Evolutionary conservation across 2,797 vertebrate species (phyloP).

Genomic region (Pipistrellus pipistrellus): DNA sequence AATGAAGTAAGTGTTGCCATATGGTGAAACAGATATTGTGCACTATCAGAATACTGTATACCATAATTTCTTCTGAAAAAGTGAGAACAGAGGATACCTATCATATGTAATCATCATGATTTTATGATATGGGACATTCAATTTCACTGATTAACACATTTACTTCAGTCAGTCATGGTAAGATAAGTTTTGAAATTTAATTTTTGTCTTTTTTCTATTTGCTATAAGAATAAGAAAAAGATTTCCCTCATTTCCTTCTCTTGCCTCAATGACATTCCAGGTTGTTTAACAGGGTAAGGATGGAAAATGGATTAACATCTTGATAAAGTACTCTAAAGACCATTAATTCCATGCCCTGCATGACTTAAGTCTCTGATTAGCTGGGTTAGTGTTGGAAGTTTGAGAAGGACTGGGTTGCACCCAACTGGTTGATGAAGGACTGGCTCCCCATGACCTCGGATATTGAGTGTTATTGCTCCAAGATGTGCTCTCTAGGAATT

Average conservation of each 20-base stretch:
- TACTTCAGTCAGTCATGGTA: neutral
- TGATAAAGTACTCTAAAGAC: neutral
- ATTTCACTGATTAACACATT: neutral
- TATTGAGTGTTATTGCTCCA: neutral
- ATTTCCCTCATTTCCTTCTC: neutral
- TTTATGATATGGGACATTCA: neutral
- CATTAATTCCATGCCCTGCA: rapidly evolving
- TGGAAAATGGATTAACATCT: neutral
- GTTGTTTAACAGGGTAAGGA: neutral
- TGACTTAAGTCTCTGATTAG: neutral
- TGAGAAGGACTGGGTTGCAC: neutral
- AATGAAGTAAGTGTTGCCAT: neutral
- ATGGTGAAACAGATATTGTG: too few species aligned
- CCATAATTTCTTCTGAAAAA: neutral
- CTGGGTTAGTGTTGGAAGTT: neutral
- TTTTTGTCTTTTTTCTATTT: neutral
- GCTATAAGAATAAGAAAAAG: neutral
- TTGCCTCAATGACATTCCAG: neutral
- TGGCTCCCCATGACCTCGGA: neutral
- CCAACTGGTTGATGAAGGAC: rapidly evolving
- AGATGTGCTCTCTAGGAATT: neutral
- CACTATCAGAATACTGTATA: neutral
- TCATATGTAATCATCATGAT: neutral
- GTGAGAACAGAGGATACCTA: neutral
- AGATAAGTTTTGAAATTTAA: neutral